Base-by-base conservation (phyloP, 92 coral and sea anemone species). In the Galaxea fascicularis region DNA sequence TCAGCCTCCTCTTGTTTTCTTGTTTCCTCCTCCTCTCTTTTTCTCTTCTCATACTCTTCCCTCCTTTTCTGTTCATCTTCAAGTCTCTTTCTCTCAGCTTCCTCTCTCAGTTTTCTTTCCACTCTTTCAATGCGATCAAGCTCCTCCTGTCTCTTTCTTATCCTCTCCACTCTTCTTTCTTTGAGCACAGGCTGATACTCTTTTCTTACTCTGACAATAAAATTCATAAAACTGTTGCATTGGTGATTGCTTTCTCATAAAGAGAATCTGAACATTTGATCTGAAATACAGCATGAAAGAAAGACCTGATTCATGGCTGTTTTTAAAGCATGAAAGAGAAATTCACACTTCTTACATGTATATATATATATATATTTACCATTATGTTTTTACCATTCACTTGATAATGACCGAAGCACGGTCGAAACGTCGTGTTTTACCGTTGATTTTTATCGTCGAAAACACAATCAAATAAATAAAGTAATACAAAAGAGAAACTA, bases 101-200 rank as follows among this genome's bases (percentile, higher is more conserved):
- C 90, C 66, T 90, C 84, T 86, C 71, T 74, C 24, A 90, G 8
- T 29, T 79, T 90, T 81, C 80, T 74, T 87, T 85, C 90, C 8
- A 78, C 89, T 85, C 77, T 46, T 63, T 90, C 93, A 80, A 90
- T 86, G 25, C 80, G 57, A 26, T 85, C 93, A 17, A 90, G 90
- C 53, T 90, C 89, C 25, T 90, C 89, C 46, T 71, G 85, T 64
- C 76, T 82, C 74, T 63, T 87, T 25, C 46, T 57, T 31, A 59
- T 16, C 58, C 95, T 84, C 8, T 90, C 89, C 25, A 26, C n/a
- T 54, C 64, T 68, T 80, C 73, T 67, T 26, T 85, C 80, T 59
- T 88, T 78, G 15, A 92, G 75, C 71, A 80, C 16, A 9, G 83
- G 87, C 22, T 87, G 93, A 87, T 84, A 86, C 73, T 92, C 66